A percentile compares a stretch with the other conserved stretches of the same genome.
Conservation (phyloP, 2,797 vertebrate species). For the Danio choprae region DNA sequence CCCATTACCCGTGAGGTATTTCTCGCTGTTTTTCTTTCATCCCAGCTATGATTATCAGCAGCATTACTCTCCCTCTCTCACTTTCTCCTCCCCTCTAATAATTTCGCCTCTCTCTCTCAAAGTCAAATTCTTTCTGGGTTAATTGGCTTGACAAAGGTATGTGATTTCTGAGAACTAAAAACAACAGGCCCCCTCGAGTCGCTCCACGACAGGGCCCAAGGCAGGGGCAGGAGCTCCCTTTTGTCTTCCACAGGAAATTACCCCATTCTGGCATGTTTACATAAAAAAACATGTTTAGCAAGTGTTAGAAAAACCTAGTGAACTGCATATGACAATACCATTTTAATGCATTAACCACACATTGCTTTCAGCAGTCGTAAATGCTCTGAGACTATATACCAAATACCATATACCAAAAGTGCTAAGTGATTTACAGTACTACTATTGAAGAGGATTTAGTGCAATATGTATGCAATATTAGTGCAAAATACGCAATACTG, state of each 20-base stretch:
- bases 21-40: conserved; percentile 61
- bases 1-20: conserved; percentile 61
- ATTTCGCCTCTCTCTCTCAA: conserved; percentile 44
- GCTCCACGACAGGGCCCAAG: conserved; percentile 28
- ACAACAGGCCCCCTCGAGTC: conserved; percentile 57
- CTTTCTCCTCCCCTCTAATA: conserved; percentile 21
- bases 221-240: conserved; percentile 6
- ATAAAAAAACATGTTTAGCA: conserved; percentile 51
- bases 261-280: conserved; percentile 69
- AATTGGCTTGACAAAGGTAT: conserved; percentile 70
- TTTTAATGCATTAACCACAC: too few relatives aligned
- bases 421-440: too few relatives aligned
- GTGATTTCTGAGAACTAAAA: conserved; percentile 64
- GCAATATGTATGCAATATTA: too few relatives aligned
- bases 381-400: too few relatives aligned
- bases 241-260: conserved; percentile 78
- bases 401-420: too few relatives aligned
- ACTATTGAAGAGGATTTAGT: too few relatives aligned
- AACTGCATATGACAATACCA: neutral
- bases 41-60: conserved; percentile 67
- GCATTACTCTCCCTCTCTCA: conserved; percentile 58
- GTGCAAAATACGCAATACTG: too few relatives aligned
- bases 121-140: conserved; percentile 68
- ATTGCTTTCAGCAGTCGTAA: neutral
- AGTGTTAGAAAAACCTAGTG: neutral